Evolutionary conservation across 2,797 vertebrate genomes (phyloP), one percentile per base, ranked within the genome.

Genomic region (Denticeps clupeoides): DNA sequence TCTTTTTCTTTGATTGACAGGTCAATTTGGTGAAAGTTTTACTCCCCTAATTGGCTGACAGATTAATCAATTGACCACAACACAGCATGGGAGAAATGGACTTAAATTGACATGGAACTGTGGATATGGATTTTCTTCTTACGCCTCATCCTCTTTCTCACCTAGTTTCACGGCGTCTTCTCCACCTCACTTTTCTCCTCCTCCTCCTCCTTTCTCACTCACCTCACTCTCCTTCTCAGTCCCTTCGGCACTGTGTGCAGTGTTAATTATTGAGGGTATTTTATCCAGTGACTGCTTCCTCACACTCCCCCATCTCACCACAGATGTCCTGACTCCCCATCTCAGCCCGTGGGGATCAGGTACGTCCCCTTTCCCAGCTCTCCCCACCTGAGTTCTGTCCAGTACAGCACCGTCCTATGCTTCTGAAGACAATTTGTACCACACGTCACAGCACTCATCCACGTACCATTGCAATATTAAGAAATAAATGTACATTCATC

Each of bases 201-300:
- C 18, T 19, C 18, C 16, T n/a, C 32, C 16, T 27, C 19, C 22
- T 32, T 41, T 21, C 15, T 26, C 28, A 21, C 27, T 55, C 53
- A 49, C 71, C 15, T 41, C 53, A 50, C 2, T 41, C 41, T 41
- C 40, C 25, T 21, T 23, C 25, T 8, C 13, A 13, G 6, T 13
- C 23, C 33, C 24, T 23, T 27, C 26, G 26, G 33, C 38, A 32
- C 24, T 41, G 16, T 40, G 7, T 50, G 13, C 49, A 45, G 54
- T 63, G 70, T 79, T 62, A 75, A 78, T 77, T 72, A 73, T 75
- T 70, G 53, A 75, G 57, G 49, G 47, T 44, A 37, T 75, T 73
- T 75, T 63, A 67, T 72, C 62, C 64, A 72, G 73, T 63, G 61
- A 59, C 53, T 51, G 65, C 57, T 65, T 35, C 16, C 16, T 16